Evolutionary conservation across 2,113 vertebrate genomes (phyloP).

Genomic region (Oryzias curvinotus): DNA sequence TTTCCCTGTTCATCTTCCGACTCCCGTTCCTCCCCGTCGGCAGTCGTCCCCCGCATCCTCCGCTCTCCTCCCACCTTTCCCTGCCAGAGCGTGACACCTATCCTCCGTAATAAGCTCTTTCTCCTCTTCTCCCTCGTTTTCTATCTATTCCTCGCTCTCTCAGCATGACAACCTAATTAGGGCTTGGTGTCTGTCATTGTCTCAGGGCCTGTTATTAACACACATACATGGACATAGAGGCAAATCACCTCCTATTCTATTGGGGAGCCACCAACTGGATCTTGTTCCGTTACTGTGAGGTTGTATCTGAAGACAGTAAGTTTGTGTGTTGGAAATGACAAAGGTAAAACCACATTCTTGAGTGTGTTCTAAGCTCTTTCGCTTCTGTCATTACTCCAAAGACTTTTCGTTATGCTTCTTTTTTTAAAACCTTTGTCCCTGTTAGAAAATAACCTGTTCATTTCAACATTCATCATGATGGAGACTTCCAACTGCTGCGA

Average conservation of each 20-base stretch:
- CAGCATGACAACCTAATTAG: slow-evolving; percentile 77
- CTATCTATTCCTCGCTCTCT: slow-evolving; percentile 47
- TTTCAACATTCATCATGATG: background rate
- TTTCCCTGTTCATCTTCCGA: background rate
- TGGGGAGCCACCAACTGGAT: slow-evolving; percentile 36
- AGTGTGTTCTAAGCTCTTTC: slow-evolving; percentile 8
- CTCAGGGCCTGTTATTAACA: slow-evolving; percentile 68
- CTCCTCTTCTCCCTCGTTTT: slow-evolving; percentile 35
- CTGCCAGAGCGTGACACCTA: slow-evolving; percentile 71
- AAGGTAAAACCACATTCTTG: slow-evolving; percentile 10
- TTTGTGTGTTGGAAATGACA: background rate
- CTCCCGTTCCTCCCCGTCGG: slow-evolving; percentile 12
- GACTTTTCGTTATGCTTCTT: background rate
- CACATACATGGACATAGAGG: slow-evolving; percentile 13
- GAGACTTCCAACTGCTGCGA: background rate
- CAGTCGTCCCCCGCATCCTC: slow-evolving; percentile 6
- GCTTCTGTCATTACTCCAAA: background rate
- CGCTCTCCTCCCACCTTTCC: slow-evolving; percentile 54
- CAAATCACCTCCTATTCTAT: slow-evolving; percentile 21
- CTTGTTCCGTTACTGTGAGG: slow-evolving; percentile 29
- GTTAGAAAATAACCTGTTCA: background rate
- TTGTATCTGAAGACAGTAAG: slow-evolving; percentile 8
- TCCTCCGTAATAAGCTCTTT: slow-evolving; percentile 71
- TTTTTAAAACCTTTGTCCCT: background rate
- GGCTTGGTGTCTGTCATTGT: slow-evolving; percentile 73